These are phyloP conservation scores for Maniola hyperantus DNA, from an alignment of 2,888 invertebrate species.

Conservation along the genomic window DNA sequence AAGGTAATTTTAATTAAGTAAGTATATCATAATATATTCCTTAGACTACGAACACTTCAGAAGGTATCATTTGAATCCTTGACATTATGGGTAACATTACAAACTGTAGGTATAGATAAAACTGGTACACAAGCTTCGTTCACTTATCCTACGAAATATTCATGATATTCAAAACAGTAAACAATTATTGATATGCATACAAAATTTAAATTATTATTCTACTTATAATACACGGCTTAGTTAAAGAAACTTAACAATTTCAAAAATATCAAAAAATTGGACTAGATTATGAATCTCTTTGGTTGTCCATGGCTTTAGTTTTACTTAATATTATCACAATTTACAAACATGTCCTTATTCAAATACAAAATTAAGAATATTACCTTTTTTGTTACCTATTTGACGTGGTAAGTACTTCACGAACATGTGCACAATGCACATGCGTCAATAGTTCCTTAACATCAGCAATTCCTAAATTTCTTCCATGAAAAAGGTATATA, in stretches of 20 bases:
- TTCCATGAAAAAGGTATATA: background rate
- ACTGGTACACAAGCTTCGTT: background rate
- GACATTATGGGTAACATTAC: constrained; percentile 5
- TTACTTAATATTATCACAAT: background rate
- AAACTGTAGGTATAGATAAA: background rate
- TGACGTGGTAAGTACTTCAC: background rate
- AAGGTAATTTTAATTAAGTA: background rate
- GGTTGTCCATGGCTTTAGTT: background rate
- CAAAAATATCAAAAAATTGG: background rate
- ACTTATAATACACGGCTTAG: background rate
- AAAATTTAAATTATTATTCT: background rate
- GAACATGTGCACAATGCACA: too few species aligned
- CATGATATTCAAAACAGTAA: background rate
- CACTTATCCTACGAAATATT: background rate
- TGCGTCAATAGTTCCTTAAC: background rate
- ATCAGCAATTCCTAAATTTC: background rate
- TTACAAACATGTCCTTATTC: background rate
- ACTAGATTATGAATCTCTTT: constrained; percentile 21
- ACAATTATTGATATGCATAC: constrained; percentile 15
- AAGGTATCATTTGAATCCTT: constrained; percentile 17
- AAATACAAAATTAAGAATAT: background rate
- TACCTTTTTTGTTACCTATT: background rate
- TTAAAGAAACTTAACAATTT: constrained; percentile 6
- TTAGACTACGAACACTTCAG: constrained; percentile 32
- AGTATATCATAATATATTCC: background rate